Base-by-base conservation (phyloP, 2,888 invertebrate species). In the Caenorhabditis drosophilae region DNA sequence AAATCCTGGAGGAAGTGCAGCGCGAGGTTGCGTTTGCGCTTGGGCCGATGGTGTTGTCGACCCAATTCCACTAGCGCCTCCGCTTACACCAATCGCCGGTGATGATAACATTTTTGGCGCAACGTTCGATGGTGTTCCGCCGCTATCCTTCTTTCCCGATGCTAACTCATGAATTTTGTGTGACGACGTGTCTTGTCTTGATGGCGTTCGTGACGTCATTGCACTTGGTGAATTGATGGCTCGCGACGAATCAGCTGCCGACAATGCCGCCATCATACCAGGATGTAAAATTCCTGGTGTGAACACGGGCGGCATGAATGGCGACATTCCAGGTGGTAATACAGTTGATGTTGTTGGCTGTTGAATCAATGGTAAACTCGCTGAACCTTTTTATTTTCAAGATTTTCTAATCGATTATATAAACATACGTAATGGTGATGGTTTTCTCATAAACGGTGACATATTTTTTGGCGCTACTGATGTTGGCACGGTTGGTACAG, bases 131-230 rank as follows among this genome's bases (percentile, higher is more conserved):
- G 18, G 6, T 6, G 18, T 25, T 22, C 11, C 18, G 12, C 15
- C 26, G 4, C 44, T 20, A 15, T 50, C 46, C 15, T 62, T 54
- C 27, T 57, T 57, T 11, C 50, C 35, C 25, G 51, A 53, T 4
- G 63, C 53, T 31, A 66, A 22, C 20, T 66, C 66, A 38, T 66
- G 66, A 22, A 66, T 66, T n/a, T 66, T 66, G 26, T 66, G 66
- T 11, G 56, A 26, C 15, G 52, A 52, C n/a, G n/a, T n/a, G 7
- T 40, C 18, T 18, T 64, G 59, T 20, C 64, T 31, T 23, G 59
- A 59, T 22, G 66, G 59, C n/a, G 59, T 56, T 44, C 59, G 51
- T 11, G 31, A 31, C 6, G 31, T 9, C 6, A 6, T 31, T 31
- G 31, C 6, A 4, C 3, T 22, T 16, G 4, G 27, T 27, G 16